These are phyloP conservation scores for Circaetus gallicus DNA, from an alignment of 2,113 vertebrate genomes.

Conservation along the genomic window DNA sequence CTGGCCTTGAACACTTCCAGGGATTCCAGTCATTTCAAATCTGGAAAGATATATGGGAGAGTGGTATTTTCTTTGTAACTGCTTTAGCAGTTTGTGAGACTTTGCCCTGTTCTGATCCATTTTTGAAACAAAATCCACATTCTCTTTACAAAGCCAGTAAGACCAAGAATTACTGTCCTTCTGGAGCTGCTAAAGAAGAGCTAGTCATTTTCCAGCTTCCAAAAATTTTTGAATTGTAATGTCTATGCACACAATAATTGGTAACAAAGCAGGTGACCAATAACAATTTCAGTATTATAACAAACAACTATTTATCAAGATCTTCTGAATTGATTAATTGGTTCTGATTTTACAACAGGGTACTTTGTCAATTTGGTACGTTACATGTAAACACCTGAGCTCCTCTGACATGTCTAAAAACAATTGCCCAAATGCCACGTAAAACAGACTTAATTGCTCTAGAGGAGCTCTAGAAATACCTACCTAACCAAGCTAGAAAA, in stretches of 20 bases:
- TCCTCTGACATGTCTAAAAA: not conserved
- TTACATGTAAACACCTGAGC: not conserved
- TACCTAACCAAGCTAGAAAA: not conserved
- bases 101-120: not conserved
- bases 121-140: not conserved
- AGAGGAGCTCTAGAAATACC: not conserved
- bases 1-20: too few relatives aligned
- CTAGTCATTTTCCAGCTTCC: not conserved
- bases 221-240: not conserved
- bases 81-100: not conserved
- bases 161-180: not conserved
- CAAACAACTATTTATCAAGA: not conserved
- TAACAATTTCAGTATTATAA: not conserved
- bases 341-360: not conserved
- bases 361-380: rapidly evolving
- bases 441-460: not conserved
- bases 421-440: rapidly evolving
- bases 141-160: not conserved
- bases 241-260: not conserved
- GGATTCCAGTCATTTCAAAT: not conserved
- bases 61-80: not conserved
- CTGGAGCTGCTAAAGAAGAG: not conserved
- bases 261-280: not conserved
- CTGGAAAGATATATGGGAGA: not conserved
- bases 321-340: not conserved